Percentiles rank a stretch among this genome's conserved stretches.
Conservation (phyloP, 2,113 vertebrate genomes). For the Prochilodus magdalenae region DNA sequence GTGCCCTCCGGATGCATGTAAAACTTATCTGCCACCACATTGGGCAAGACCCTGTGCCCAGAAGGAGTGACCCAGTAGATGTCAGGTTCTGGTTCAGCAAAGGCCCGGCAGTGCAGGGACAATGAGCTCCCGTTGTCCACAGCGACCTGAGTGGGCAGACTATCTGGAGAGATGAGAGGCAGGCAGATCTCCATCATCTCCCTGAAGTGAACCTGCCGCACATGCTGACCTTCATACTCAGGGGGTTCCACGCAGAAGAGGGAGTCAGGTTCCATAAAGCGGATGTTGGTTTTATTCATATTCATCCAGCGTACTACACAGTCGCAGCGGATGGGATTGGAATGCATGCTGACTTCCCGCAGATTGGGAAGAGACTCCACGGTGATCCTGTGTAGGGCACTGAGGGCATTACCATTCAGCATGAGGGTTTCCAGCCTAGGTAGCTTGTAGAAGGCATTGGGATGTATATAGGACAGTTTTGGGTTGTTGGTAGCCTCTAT, state of each 20-base stretch:
- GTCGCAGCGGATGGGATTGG: slow-evolving; percentile 97
- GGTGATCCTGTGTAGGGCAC: slow-evolving; percentile 92
- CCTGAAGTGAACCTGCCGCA: slow-evolving; percentile 93
- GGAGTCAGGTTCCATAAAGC: slow-evolving; percentile 97
- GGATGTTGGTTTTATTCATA: slow-evolving; percentile 94
- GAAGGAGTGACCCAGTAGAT: slow-evolving; percentile 97
- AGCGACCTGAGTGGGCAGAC: slow-evolving; percentile 87
- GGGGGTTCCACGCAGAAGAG: slow-evolving; percentile 95
- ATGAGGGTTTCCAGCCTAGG: slow-evolving; percentile 94
- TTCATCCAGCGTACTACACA: slow-evolving; percentile 98
- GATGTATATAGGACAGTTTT: slow-evolving; percentile 94
- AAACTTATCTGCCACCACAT: slow-evolving; percentile 87
- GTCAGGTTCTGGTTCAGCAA: slow-evolving; percentile 94
- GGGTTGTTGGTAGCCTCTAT: slow-evolving; percentile 99
- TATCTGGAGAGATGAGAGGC: slow-evolving; percentile 94
- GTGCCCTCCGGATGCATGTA: slow-evolving; percentile 95
- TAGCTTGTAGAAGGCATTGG: slow-evolving; percentile 93
- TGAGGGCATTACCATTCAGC: slow-evolving; percentile 95
- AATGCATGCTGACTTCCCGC: slow-evolving; percentile 95
- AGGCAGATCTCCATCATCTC: slow-evolving; percentile 99
- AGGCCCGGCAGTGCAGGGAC: slow-evolving; percentile 95
- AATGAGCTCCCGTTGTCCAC: slow-evolving; percentile 83
- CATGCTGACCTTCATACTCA: slow-evolving; percentile 94
- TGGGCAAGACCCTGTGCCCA: slow-evolving; percentile 87
- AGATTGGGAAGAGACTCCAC: slow-evolving; percentile 94